Conservation (phyloP, 2,113 vertebrate genomes). For the Phycodurus eques region DNA sequence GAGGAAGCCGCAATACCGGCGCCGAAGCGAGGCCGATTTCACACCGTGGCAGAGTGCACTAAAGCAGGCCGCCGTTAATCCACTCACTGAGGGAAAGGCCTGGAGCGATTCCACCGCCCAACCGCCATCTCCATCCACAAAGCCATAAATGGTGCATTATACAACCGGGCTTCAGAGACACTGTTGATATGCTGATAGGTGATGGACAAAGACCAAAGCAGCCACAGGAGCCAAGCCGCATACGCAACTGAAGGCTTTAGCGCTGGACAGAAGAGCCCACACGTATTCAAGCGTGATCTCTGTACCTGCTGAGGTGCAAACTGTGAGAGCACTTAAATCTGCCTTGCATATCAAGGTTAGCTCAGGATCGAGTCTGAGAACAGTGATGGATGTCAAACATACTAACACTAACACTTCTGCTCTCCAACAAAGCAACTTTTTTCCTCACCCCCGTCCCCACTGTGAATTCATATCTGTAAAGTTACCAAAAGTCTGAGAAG, state of each 20-base stretch:
- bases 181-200: slow-evolving; percentile 75
- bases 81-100: slow-evolving; percentile 76
- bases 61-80: slow-evolving; percentile 76
- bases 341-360: slow-evolving; percentile 41
- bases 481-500: slow-evolving; percentile 68
- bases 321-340: slow-evolving; percentile 50
- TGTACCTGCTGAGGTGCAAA: slow-evolving; percentile 51
- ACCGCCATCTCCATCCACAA: slow-evolving; percentile 69
- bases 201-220: slow-evolving; percentile 71
- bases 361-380: slow-evolving; percentile 41
- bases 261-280: slow-evolving; percentile 42
- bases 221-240: slow-evolving; percentile 61
- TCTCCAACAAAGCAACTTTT: slow-evolving; percentile 49
- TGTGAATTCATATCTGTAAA: slow-evolving; percentile 58
- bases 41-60: slow-evolving; percentile 71
- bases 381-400: slow-evolving; percentile 49
- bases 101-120: slow-evolving; percentile 69
- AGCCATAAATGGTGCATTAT: slow-evolving; percentile 75
- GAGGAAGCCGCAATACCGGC: slow-evolving; percentile 43
- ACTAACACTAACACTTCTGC: slow-evolving; percentile 44
- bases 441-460: slow-evolving; percentile 7
- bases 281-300: slow-evolving; percentile 37
- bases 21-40: slow-evolving; percentile 72
- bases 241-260: slow-evolving; percentile 55
- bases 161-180: slow-evolving; percentile 72